These are phyloP conservation scores for Orthonychiurus folsomi DNA, from an alignment of 2,888 invertebrate species.

Conservation along the genomic window DNA sequence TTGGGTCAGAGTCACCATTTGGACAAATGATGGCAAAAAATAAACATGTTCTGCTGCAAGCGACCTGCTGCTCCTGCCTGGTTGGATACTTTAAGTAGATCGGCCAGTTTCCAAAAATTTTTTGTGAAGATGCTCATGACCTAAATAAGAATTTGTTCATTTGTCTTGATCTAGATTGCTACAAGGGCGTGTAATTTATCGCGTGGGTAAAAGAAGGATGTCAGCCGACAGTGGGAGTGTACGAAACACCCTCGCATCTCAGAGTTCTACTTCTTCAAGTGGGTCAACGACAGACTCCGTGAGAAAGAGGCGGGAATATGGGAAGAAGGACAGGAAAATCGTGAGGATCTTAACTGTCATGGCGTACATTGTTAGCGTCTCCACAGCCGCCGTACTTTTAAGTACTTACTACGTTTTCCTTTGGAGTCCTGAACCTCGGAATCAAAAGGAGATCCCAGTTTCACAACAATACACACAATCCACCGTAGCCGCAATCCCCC, in stretches of 20 bases:
- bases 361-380: constrained; percentile 48
- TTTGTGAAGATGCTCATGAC: too few relatives aligned
- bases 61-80: not conserved
- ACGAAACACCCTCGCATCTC: not conserved
- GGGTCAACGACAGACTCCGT: constrained; percentile 16
- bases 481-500: not conserved
- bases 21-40: not conserved
- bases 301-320: constrained; percentile 24
- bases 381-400: constrained; percentile 48
- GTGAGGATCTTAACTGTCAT: constrained; percentile 48
- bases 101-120: too few relatives aligned
- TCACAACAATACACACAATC: not conserved
- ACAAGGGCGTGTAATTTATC: too few relatives aligned
- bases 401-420: constrained; percentile 48
- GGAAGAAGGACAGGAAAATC: constrained; percentile 43
- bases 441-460: constrained; percentile 8
- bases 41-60: too few relatives aligned
- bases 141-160: too few relatives aligned
- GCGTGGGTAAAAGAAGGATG: constrained; percentile 7
- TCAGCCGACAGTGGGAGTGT: constrained; percentile 11
- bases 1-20: not conserved
- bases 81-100: too few relatives aligned
- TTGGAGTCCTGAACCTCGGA: constrained; percentile 44
- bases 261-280: constrained; percentile 2
- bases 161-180: too few relatives aligned